Evolutionary conservation across 2,113 vertebrate genomes (phyloP).

Genomic region (chimpanzee (Pan troglodytes)): NHGRI_mPanTro3-v2.1_pri NC_072403.2:181331001-181331500

Average conservation of each 20-base stretch:
- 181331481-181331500: not conserved
- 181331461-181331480: not conserved
- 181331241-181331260: fast-evolving
- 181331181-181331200: no score
- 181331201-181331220: not conserved
- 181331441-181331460: not conserved
- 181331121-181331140: not conserved
- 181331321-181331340: fast-evolving
- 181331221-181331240: not conserved
- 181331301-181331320: fast-evolving
- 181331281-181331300: fast-evolving
- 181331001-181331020: not conserved
- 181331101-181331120: not conserved
- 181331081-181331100: not conserved
- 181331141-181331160: no score
- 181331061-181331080: not conserved
- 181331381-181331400: no score
- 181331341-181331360: not conserved
- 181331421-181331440: not conserved
- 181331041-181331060: not conserved
- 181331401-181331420: not conserved
- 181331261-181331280: not conserved
- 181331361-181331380: no score
- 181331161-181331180: fast-evolving
- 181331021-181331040: not conserved